Percentiles rank a stretch among this genome's conserved stretches.
Conservation (phyloP, 2,113 vertebrate genomes). For the Okapia johnstoni region DNA sequence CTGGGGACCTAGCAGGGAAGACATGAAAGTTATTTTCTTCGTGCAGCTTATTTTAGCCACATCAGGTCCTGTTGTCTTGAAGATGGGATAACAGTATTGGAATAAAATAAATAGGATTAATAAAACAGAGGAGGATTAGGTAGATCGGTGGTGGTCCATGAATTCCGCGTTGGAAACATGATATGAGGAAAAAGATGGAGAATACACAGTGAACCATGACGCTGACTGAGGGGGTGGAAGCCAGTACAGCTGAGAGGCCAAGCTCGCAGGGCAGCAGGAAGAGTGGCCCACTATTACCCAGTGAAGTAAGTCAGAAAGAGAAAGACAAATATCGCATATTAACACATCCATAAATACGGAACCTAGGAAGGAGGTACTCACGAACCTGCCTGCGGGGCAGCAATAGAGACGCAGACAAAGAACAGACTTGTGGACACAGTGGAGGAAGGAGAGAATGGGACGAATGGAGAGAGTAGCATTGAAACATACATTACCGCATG, state of each 20-base stretch:
- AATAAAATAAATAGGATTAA: not conserved
- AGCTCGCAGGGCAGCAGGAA: too few relatives aligned
- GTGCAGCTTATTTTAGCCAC: not conserved
- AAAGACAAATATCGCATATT: not conserved
- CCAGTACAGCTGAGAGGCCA: not conserved
- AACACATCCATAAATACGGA: fast-evolving
- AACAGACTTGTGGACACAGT: not conserved
- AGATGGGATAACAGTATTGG: fast-evolving
- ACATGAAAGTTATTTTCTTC: not conserved
- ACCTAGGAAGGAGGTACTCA: not conserved
- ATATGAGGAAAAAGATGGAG: fast-evolving
- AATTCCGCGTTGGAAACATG: not conserved
- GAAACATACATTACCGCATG: not conserved
- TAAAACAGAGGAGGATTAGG: not conserved
- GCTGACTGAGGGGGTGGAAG: fast-evolving
- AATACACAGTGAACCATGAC: fast-evolving
- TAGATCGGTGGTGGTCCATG: not conserved
- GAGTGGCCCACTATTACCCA: not conserved
- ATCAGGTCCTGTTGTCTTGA: not conserved
- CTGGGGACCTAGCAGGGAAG: not conserved
- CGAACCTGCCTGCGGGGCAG: not conserved
- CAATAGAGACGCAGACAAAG: not conserved
- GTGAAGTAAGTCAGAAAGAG: not conserved
- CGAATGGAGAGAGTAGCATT: fast-evolving
- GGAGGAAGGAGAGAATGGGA: not conserved